Evolutionary conservation across 2,888 invertebrate species (phyloP).

Genomic region (Drosophila antonietae): DNA sequence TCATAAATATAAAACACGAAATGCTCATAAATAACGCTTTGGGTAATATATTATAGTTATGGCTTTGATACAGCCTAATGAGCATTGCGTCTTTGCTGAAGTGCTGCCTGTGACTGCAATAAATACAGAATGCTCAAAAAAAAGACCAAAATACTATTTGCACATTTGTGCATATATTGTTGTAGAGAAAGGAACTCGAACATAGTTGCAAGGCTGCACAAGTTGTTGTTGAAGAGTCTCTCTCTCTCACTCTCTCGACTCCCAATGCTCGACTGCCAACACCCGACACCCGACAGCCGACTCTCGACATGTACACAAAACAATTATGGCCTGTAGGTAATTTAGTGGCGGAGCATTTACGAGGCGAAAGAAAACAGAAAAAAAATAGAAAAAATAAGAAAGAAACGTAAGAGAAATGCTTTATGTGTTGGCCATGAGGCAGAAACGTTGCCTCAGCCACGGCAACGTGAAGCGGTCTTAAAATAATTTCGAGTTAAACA

Average conservation of each 20-base stretch:
- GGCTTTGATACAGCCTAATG: constrained; percentile 9
- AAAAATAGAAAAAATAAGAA: not conserved
- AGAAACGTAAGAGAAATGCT: constrained; percentile 51
- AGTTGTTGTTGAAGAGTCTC: constrained; percentile 32
- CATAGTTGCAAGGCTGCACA: constrained; percentile 48
- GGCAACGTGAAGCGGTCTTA: constrained; percentile 57
- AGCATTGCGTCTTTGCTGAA: constrained; percentile 1
- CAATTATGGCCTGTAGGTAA: constrained; percentile 78
- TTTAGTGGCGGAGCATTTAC: constrained; percentile 76
- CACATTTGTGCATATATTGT: constrained; percentile 52
- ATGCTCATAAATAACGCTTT: not conserved
- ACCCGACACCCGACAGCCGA: constrained; percentile 22
- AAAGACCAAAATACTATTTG: constrained; percentile 35
- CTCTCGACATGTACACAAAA: constrained; percentile 68
- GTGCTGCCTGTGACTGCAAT: constrained; percentile 39
- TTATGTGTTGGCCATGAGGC: constrained; percentile 61
- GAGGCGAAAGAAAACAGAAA: constrained; percentile 22
- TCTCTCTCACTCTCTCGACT: constrained; percentile 11
- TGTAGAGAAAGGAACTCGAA: constrained; percentile 9
- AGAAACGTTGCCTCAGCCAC: constrained; percentile 40
- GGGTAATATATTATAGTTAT: constrained; percentile 19
- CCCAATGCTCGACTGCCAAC: constrained; percentile 16
- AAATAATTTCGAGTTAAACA: constrained; percentile 78
- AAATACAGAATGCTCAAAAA: constrained; percentile 54
- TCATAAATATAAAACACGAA: not conserved